Evolutionary conservation across 2,113 vertebrate genomes (phyloP), one percentile per base, ranked within the genome.

Genomic region (Todiramphus saurophagus): DNA sequence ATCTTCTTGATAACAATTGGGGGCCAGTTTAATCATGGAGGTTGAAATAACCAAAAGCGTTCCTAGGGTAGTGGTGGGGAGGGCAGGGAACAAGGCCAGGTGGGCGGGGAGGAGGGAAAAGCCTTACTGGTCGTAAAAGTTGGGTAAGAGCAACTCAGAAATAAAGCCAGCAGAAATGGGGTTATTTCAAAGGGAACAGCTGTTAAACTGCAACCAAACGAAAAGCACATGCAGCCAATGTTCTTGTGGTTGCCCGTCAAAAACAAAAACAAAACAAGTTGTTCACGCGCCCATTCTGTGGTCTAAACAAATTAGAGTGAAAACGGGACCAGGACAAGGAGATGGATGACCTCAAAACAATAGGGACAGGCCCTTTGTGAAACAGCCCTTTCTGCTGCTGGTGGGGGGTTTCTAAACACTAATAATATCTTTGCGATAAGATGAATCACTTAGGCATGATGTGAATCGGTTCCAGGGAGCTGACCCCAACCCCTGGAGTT

Each of bases 1-100:
- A 97, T 97, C 95, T 94, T 97, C 93, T 96, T 97, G 97, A 97
- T 97, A 98, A 97, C 96, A 97, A 96, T 75, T 97, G 96, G 97
- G 94, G 96, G 88, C 89, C 93, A 85, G 95, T 96, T 97, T 96
- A 98, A 97, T 97, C 95, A 92, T 11, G 13, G 86, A 94, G 94
- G 94, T 53, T 97, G 96, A 97, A 97, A 95, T 94, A 96, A 96
- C 87, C 90, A 94, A 97, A 91, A 94, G 92, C 77, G 95, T 86
- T 95, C 89, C 73, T 79, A 64, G 93, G 95, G 81, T 73, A 81
- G 89, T 5, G n/a, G 87, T 59, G 95, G 81, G 89, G 94, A 90
- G 83, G 80, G 81, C 66, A 87, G 60, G 56, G 66, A 97, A 59
- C 41, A 7, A 87, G 73, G 95, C 92, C 91, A 85, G 94, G 87